Base-by-base conservation (phyloP, 2,113 vertebrate species). In the Coryphaenoides rupestris region DNA sequence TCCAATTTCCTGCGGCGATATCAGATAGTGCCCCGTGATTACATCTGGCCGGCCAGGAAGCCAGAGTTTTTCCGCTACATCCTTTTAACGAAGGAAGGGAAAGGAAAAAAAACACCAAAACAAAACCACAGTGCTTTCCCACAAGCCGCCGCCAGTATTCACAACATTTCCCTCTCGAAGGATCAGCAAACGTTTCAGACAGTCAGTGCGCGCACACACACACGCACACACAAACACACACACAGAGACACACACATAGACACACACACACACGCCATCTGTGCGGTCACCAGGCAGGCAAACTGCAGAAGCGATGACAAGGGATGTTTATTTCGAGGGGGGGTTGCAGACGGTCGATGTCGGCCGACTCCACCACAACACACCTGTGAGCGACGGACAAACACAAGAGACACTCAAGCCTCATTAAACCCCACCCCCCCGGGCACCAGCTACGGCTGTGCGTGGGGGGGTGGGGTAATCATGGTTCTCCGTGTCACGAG, bases 11-110 rank as follows among this genome's bases (percentile, higher is more conserved):
- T 84, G 78, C 56, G 55, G 77, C 52, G 59, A 82, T 81, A 90
- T 89, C 88, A 87, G 89, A 88, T 87, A 86, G 83, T 77, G 74
- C 62, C n/a, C 72, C 61, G 76, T 88, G 89, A 91, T 90, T 89
- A 83, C 86, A 87, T 89, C 87, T 82, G 70, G 64, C 81, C 80
- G 66, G 83, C 78, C 80, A 85, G 87, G 88, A 89, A 89, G 85
- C 71, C n/a, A 28, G 67, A 77, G 79, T 69, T 83, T 86, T 84
- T 86, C 87, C 75, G 85, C 82, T 85, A 87, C 82, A 80, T 76
- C 76, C 65, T 69, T 73, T 66, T 70, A 65, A 63, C 53, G 45
- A 46, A 21, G 53, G n/a, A n/a, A n/a, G n/a, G n/a, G n/a, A n/a
- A n/a, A n/a, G n/a, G n/a, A n/a, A 16, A 40, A 15, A 52, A 54